Base-by-base conservation (phyloP, 2,888 invertebrate species). In the Brachynemurus nebulosus region DNA sequence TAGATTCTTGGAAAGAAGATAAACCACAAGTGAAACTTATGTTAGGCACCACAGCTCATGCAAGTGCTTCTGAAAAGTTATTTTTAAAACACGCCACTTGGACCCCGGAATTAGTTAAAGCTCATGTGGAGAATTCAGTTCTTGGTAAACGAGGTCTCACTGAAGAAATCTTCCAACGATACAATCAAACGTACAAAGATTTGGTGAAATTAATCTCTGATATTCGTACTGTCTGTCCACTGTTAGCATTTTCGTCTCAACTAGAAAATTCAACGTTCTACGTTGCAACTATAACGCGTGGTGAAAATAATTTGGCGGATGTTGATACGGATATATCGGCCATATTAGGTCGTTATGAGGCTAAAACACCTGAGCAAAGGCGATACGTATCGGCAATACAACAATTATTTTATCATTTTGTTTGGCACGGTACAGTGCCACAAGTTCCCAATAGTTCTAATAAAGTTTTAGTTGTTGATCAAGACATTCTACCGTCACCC, bases 331-430 rank as follows among this genome's bases (percentile, higher is more conserved):
- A 90, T 57, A 71, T 83, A 1, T 74, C 76, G 42, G 86, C 86
- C 1, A 88, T 90, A 52, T 70, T 90, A 37, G 86, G 83, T 1
- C 72, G 77, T 11, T 85, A 81, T 53, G 77, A 79, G 47, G 78
- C 81, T 1, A 76, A 75, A 53, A 77, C 77, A 30, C 76, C 79
- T 0, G 80, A 81, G 54, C 84, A 86, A 57, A 72, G 80, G 34
- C 70, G 81, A 14, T 88, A 78, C 57, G 75, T 83, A 52, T 74
- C 80, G 1, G 80, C 86, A 9, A 82, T 89, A 71, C 86, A 86
- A 57, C 78, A 80, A 50, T 63, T 86, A 21, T 90, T 90, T 63
- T 86, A 86, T 62, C 76, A 82, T 54, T 90, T 76, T 55, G 84
- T 86, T 2, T 76, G 80, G 71, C 76, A 81, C 51, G 86, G 84